Evolutionary conservation across 2,888 invertebrate genomes (phyloP).

Genomic region (Entomobrya multifasciata): DNA sequence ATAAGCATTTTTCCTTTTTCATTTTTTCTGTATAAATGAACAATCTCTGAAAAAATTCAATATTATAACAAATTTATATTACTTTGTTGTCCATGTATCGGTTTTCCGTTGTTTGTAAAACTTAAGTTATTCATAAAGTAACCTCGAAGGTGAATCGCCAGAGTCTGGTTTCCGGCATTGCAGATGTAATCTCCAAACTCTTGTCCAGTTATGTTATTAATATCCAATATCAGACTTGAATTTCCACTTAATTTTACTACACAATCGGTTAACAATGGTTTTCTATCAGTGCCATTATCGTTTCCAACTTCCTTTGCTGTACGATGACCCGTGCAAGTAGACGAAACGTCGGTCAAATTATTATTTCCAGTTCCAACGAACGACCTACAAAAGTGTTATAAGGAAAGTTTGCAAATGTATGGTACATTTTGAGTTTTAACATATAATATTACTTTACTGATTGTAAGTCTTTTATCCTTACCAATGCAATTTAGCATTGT

Average conservation of each 20-base stretch:
- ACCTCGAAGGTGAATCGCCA: constrained; percentile 9
- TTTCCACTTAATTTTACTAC: neutral
- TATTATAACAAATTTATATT: neutral
- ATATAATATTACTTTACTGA: no score
- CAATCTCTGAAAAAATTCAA: constrained; percentile 31
- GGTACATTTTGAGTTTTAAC: no score
- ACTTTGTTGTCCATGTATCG: no score
- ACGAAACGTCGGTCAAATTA: no score
- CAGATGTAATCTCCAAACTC: constrained; percentile 55
- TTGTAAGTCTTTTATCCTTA: no score
- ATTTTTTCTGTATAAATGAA: constrained; percentile 20
- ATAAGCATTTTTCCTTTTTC: constrained; percentile 24
- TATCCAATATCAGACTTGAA: neutral
- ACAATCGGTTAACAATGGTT: neutral
- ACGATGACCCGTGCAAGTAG: no score
- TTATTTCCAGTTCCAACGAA: no score
- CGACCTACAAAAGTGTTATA: no score
- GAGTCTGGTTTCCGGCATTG: neutral
- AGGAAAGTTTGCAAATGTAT: no score
- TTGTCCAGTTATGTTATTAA: neutral
- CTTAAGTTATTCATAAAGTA: no score
- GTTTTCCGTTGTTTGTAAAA: neutral
- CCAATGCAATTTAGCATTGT: no score
- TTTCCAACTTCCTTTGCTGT: no score
- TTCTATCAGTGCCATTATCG: neutral